Conservation (phyloP, 2,113 vertebrate species). For the Pedetes capensis region DNA sequence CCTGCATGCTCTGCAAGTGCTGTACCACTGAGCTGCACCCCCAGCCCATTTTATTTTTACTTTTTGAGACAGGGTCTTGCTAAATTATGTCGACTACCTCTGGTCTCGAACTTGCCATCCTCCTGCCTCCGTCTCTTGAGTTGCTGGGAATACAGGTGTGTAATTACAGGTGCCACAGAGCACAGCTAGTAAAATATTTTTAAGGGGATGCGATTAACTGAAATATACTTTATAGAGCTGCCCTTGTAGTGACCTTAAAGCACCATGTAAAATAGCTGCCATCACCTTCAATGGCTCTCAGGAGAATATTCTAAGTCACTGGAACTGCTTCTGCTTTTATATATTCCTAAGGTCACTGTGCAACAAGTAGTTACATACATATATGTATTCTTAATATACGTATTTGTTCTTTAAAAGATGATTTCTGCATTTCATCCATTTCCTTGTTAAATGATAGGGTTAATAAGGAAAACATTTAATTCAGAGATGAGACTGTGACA, state of each 20-base stretch:
- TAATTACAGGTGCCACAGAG: too few species aligned
- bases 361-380: background rate
- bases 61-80: too few species aligned
- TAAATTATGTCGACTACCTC: too few species aligned
- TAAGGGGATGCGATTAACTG: conserved; percentile 8
- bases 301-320: background rate
- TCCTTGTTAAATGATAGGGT: conserved; percentile 39
- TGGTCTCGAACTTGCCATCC: too few species aligned
- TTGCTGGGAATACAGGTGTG: too few species aligned
- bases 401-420: background rate
- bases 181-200: conserved; percentile 4
- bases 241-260: background rate
- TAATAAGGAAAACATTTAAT: conserved; percentile 60
- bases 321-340: background rate
- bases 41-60: too few species aligned
- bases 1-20: too few species aligned
- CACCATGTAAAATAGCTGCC: background rate
- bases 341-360: background rate
- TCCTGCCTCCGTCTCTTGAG: too few species aligned
- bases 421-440: conserved; percentile 39
- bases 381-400: background rate
- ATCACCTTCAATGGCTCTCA: background rate
- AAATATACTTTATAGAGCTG: background rate
- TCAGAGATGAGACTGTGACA: conserved; percentile 57
- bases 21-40: too few species aligned